Base-by-base conservation (phyloP, 2,113 vertebrate species). In the Cavia aperea region DNA sequence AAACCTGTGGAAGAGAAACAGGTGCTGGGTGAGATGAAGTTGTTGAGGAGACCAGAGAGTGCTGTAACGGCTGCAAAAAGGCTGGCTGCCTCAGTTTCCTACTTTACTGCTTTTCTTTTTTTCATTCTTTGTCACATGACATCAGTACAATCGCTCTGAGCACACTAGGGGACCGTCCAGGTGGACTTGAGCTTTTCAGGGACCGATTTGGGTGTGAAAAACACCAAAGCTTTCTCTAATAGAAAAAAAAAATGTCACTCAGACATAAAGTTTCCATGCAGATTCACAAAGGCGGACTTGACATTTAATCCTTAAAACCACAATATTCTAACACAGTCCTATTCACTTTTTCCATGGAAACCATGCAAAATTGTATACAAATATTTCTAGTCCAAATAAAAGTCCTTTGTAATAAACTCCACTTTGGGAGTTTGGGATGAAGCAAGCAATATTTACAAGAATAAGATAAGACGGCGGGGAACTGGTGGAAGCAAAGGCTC, bases 271-370 rank as follows among this genome's bases (percentile, higher is more conserved):
- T 95, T 92, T 96, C 86, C 33, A 43, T 26, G 36, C 29, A 93
- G 95, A 58, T 84, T 68, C 89, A 88, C 7, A 49, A 89, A 93
- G 58, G 83, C 87, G 19, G 65, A 58, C 36, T 43, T 94, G 86
- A 68, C 56, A 88, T 92, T 90, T 90, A 93, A 90, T 81, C 14
- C 46, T 88, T 33, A 72, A 95, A 96, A 95, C 81, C 70, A 91
- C 81, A 96, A 24, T 58, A 82, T 31, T 90, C 88, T 19, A 90
- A 72, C 79, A 91, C 14, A 43, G 85, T 88, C 95, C 70, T 73
- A 93, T 94, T 93, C 77, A 91, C 73, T 90, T 95, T 96, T 97
- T 93, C 78, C 81, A 86, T 7, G 29, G 85, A 95, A 95, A 96
- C 33, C 68, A 66, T 81, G 86, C 33, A 94, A 89, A 94, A 91